Evolutionary conservation across 2,113 vertebrate species (phyloP).

Genomic region (Dasypus novemcinctus): DNA sequence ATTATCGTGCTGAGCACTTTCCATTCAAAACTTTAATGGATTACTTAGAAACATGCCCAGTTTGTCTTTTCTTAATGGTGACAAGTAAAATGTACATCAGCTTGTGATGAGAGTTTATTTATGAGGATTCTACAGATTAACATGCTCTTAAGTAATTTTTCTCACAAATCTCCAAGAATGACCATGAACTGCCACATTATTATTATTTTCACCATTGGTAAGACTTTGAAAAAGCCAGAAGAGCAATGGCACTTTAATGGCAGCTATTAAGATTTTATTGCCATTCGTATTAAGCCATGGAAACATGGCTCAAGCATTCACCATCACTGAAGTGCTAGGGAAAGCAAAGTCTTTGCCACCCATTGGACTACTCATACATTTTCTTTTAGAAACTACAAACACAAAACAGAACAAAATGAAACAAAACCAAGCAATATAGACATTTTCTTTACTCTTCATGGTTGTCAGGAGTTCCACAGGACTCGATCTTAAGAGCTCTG

Average conservation of each 20-base stretch:
- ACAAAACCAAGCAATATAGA: not conserved
- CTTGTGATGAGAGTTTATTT: constrained; percentile 29
- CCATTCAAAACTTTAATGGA: not conserved
- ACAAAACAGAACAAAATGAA: not conserved
- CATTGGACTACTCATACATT: not conserved
- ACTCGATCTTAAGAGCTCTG: not conserved
- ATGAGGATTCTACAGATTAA: not conserved
- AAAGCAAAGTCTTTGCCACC: not conserved
- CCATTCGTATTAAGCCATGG: not conserved
- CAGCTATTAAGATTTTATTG: not conserved
- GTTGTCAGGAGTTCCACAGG: not conserved
- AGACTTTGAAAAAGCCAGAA: not conserved
- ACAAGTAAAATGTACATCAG: not conserved
- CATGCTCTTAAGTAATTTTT: constrained; percentile 28
- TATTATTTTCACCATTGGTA: not conserved
- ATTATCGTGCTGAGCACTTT: constrained; percentile 41
- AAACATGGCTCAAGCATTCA: not conserved
- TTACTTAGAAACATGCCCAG: constrained; percentile 4
- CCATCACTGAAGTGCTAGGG: not conserved
- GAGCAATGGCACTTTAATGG: not conserved
- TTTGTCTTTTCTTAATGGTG: constrained; percentile 44
- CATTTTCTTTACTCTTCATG: not conserved
- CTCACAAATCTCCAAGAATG: not conserved
- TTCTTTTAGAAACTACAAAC: not conserved
- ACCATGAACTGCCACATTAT: not conserved